A percentile compares a stretch with the other conserved stretches of the same genome.
phyloP scores from a whole-genome alignment of 2,797 vertebrate genomes.

The Premnoplex brunnescens region DNA sequence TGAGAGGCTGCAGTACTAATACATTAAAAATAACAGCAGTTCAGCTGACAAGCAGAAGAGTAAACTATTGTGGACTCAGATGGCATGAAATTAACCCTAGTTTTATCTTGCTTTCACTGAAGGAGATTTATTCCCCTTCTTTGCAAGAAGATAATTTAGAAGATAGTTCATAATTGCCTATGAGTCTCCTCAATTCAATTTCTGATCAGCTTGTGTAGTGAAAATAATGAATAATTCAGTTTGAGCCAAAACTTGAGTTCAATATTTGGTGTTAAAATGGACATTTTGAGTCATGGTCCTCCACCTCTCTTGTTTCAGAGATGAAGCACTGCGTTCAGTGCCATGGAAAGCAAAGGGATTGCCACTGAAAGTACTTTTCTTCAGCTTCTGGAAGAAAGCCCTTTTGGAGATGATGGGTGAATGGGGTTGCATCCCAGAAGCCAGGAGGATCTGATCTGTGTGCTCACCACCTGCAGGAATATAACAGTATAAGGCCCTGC shows the following conservation, averaged over 20 bases:
- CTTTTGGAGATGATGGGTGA: background rate
- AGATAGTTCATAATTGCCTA: background rate
- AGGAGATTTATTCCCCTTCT: background rate
- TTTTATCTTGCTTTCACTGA: slow-evolving; percentile 11
- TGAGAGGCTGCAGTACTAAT: background rate
- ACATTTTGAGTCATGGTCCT: background rate
- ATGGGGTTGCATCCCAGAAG: background rate
- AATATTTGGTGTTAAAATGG: background rate
- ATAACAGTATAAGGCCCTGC: background rate
- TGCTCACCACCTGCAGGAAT: background rate
- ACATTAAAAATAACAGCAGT: background rate
- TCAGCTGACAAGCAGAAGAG: background rate
- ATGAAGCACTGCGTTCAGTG: background rate
- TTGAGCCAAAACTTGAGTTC: background rate
- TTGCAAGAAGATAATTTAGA: background rate
- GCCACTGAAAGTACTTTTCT: background rate
- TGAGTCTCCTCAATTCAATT: background rate
- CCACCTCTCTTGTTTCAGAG: background rate
- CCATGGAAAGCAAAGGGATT: background rate
- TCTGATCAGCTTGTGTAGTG: background rate
- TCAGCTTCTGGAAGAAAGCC: background rate
- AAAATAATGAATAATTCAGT: background rate
- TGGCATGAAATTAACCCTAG: slow-evolving; percentile 26
- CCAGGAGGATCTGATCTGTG: fast-evolving
- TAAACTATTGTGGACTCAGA: background rate